Conservation (phyloP, 2,113 vertebrate genomes). For the Ondatra zibethicus region DNA sequence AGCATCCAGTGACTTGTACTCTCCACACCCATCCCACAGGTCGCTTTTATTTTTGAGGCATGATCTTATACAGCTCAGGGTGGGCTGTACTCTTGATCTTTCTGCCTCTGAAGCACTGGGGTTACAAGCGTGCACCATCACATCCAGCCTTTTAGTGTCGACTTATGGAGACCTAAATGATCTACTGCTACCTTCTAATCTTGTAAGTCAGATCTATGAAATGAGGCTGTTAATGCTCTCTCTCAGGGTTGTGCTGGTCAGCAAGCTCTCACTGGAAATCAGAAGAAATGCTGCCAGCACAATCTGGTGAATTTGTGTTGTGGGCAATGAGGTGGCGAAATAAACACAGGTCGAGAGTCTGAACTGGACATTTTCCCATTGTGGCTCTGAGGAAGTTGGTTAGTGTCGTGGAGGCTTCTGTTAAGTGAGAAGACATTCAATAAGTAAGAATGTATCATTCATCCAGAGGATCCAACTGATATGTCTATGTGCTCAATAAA, state of each 20-base stretch:
- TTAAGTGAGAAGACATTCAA: no score
- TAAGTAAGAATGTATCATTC: background rate
- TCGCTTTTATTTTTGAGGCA: background rate
- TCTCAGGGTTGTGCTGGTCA: background rate
- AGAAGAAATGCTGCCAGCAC: background rate
- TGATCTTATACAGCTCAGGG: background rate
- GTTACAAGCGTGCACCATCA: background rate
- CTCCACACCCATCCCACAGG: background rate
- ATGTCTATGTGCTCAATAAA: background rate
- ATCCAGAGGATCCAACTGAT: background rate
- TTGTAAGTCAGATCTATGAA: background rate
- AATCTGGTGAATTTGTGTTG: conserved; percentile 20
- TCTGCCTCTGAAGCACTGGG: no score
- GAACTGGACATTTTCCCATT: background rate
- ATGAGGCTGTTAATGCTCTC: background rate
- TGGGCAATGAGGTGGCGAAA: background rate
- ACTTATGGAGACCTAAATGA: background rate
- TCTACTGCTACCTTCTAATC: background rate
- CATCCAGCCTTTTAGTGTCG: background rate
- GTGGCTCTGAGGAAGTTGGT: background rate
- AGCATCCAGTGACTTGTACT: background rate
- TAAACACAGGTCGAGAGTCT: background rate
- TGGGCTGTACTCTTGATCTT: background rate
- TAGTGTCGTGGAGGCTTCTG: background rate
- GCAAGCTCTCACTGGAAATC: background rate